Percentiles rank a stretch among this genome's conserved stretches.
phyloP scores from a whole-genome alignment of 2,797 vertebrate species.

The Diplodus sargus region DNA sequence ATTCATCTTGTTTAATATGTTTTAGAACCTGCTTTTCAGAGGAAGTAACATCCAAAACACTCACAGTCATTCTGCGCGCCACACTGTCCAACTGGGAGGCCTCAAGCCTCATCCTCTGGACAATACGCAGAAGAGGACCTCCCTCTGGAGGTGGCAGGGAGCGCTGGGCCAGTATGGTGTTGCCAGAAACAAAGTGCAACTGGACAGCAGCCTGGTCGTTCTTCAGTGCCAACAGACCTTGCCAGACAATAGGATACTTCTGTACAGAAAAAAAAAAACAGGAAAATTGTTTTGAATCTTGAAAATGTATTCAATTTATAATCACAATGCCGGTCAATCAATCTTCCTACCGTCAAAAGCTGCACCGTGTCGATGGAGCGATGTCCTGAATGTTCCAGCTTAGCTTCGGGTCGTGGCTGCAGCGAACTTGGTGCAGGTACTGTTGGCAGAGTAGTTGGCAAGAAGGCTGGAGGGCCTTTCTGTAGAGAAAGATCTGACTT shows the following conservation, averaged over 20 bases:
- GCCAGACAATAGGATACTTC: slow-evolving; percentile 99
- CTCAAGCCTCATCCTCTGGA: slow-evolving; percentile 98
- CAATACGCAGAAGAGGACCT: slow-evolving; percentile 94
- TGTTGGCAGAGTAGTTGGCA: slow-evolving; percentile 81
- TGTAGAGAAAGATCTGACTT: slow-evolving; percentile 89
- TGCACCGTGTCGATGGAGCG: slow-evolving; percentile 96
- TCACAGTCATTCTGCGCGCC: slow-evolving; percentile 96
- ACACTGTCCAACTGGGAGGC: slow-evolving; percentile 96
- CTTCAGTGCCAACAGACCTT: slow-evolving; percentile 96
- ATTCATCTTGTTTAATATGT: neutral
- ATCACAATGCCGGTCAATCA: neutral
- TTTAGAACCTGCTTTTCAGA: neutral
- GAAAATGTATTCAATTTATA: slow-evolving; percentile 7
- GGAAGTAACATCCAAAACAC: slow-evolving; percentile 47
- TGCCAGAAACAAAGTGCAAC: slow-evolving; percentile 98
- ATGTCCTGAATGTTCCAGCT: slow-evolving; percentile 89
- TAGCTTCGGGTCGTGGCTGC: slow-evolving; percentile 87
- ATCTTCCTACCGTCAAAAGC: slow-evolving; percentile 90
- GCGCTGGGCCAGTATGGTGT: slow-evolving; percentile 94
- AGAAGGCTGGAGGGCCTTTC: slow-evolving; percentile 81
- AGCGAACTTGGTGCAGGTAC: slow-evolving; percentile 80
- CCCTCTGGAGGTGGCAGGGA: slow-evolving; percentile 95
- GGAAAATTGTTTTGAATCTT: neutral
- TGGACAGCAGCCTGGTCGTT: slow-evolving; percentile 98
- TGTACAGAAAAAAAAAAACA: slow-evolving; percentile 66